phyloP scores from a whole-genome alignment of 2,888 invertebrate species.

The Matsumyia berberina region DNA sequence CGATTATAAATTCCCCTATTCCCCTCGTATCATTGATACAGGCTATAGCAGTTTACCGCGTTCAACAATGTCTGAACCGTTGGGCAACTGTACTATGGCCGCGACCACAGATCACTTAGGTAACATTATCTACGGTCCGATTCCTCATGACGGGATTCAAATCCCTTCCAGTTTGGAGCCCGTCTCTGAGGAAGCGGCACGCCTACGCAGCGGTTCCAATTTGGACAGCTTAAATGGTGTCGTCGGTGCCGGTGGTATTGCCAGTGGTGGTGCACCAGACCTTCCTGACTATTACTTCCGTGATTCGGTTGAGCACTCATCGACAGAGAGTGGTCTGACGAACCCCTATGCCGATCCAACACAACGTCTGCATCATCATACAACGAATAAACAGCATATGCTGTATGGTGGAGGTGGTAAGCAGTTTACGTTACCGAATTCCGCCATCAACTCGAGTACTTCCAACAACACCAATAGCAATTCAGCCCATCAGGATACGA shows the following conservation, averaged over 20 bases:
- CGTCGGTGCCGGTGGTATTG: constrained; percentile 22
- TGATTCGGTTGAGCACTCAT: constrained; percentile 92
- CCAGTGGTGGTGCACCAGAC: constrained; percentile 76
- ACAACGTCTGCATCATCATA: constrained; percentile 77
- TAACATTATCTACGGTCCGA: constrained; percentile 86
- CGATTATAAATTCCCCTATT: constrained; percentile 78
- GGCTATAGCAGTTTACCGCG: constrained; percentile 94
- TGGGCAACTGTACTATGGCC: constrained; percentile 84
- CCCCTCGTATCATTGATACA: constrained; percentile 81
- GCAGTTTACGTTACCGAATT: constrained; percentile 78
- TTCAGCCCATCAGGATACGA: constrained; percentile 64
- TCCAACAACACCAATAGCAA: constrained; percentile 71
- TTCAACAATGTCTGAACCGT: constrained; percentile 91
- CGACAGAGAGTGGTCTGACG: constrained; percentile 89
- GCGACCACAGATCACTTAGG: constrained; percentile 79
- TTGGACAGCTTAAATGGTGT: constrained; percentile 79
- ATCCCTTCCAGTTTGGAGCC: constrained; percentile 86
- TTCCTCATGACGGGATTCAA: constrained; percentile 83
- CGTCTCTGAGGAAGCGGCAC: constrained; percentile 87
- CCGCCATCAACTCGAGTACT: constrained; percentile 80
- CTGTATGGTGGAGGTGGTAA: constrained; percentile 79
- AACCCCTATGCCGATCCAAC: constrained; percentile 80
- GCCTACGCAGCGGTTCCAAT: constrained; percentile 81
- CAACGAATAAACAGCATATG: constrained; percentile 78
- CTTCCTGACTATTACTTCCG: constrained; percentile 89